These are phyloP conservation scores for Myripristis jacobus DNA, from an alignment of 2,797 vertebrate genomes.

Conservation along the genomic window DNA sequence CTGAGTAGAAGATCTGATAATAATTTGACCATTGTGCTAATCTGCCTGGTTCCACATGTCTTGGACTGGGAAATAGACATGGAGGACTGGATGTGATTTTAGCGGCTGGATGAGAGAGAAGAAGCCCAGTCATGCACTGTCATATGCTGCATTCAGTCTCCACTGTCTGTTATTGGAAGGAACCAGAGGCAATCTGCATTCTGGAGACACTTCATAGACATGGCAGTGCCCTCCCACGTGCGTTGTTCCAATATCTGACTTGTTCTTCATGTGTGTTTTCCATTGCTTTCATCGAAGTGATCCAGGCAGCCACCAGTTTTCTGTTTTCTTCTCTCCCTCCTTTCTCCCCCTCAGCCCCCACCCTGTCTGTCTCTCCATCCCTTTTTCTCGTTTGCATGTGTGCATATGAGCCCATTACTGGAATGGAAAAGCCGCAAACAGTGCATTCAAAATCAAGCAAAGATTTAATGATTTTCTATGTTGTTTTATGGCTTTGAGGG, in stretches of 20 bases:
- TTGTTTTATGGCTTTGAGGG: constrained; percentile 71
- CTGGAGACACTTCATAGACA: constrained; percentile 48
- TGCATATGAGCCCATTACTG: constrained; percentile 55
- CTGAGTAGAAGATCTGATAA: constrained; percentile 31
- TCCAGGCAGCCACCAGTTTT: constrained; percentile 22
- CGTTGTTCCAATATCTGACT: constrained; percentile 29
- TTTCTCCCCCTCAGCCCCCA: background rate
- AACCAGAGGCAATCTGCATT: background rate
- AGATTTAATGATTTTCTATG: constrained; percentile 76
- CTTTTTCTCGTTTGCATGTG: constrained; percentile 64
- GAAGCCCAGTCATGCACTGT: constrained; percentile 1
- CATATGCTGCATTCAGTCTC: constrained; percentile 7
- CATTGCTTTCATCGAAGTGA: constrained; percentile 45
- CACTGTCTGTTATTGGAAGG: constrained; percentile 40
- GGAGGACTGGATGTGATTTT: background rate
- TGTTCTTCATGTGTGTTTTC: constrained; percentile 49
- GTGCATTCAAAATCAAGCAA: constrained; percentile 63
- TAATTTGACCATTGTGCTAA: constrained; percentile 21
- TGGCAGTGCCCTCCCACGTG: background rate
- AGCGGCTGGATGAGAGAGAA: constrained; percentile 36
- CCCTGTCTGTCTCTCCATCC: constrained; percentile 45
- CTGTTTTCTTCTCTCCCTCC: background rate
- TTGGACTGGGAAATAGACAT: constrained; percentile 28
- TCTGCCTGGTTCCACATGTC: constrained; percentile 23
- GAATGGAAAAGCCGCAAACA: constrained; percentile 73